Conservation (phyloP, 2,797 vertebrate species). For the Nothura maculosa region DNA sequence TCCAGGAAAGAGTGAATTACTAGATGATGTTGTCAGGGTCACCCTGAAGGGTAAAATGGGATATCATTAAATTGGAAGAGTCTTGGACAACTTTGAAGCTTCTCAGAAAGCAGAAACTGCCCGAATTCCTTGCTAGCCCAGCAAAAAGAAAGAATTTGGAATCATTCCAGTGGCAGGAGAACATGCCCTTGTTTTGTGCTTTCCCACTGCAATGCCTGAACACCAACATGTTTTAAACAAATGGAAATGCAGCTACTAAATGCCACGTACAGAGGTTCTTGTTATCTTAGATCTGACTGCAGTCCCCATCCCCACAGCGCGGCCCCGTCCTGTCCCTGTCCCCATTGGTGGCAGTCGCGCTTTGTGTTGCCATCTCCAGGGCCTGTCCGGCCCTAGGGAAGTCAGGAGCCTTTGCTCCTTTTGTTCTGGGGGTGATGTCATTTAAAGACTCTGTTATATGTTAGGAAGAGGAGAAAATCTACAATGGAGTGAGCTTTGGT, state of each 20-base stretch:
- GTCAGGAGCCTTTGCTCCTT: background rate
- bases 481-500: background rate
- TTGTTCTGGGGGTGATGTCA: background rate
- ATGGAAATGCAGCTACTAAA: background rate
- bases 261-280: background rate
- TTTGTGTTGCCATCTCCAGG: background rate
- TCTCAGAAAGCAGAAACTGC: background rate
- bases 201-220: background rate
- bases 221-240: background rate
- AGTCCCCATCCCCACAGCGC: too few species aligned
- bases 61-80: background rate
- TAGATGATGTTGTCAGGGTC: background rate
- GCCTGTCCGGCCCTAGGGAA: background rate
- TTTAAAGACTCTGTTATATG: background rate
- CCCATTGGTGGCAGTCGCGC: too few species aligned
- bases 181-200: rapidly evolving
- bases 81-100: background rate
- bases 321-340: too few species aligned
- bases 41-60: background rate
- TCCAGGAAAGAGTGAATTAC: background rate
- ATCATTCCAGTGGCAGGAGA: background rate
- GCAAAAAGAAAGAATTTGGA: background rate
- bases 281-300: too few species aligned
- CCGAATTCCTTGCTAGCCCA: background rate
- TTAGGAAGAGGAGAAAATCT: background rate